Evolutionary conservation across 2,113 vertebrate genomes (phyloP).

Genomic region (Saccopteryx leptura): DNA sequence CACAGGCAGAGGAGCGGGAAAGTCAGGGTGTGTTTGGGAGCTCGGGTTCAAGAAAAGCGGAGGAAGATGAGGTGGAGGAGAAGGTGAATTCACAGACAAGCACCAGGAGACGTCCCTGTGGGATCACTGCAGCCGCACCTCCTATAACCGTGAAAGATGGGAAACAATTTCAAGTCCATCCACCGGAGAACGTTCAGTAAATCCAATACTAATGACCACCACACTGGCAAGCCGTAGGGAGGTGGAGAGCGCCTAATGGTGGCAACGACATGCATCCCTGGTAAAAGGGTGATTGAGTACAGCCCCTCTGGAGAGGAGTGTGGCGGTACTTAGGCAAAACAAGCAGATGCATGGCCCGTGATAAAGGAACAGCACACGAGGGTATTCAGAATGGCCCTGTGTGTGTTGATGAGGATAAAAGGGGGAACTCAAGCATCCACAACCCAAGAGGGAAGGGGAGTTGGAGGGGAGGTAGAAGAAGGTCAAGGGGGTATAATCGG

Average conservation of each 20-base stretch:
- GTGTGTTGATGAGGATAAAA: neutral
- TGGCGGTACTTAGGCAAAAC: neutral
- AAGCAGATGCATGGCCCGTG: neutral
- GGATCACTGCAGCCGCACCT: neutral
- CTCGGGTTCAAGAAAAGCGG: neutral
- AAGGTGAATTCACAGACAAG: neutral
- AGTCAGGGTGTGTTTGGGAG: neutral
- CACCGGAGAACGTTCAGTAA: neutral
- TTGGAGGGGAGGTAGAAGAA: too few relatives aligned
- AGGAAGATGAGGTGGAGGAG: neutral
- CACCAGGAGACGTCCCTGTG: neutral
- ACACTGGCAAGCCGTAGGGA: neutral
- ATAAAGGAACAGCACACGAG: neutral
- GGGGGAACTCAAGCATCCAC: neutral
- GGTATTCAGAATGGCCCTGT: neutral
- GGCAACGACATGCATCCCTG: neutral
- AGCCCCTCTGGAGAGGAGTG: neutral
- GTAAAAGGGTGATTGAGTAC: neutral
- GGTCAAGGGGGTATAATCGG: too few relatives aligned
- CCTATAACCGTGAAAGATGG: neutral
- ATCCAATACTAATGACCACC: neutral
- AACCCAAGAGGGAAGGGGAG: neutral
- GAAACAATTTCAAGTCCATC: neutral
- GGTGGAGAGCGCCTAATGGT: fast-evolving
- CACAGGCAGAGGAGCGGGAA: neutral